These are phyloP conservation scores for Lycia hirtaria DNA, from an alignment of 2,888 invertebrate species.

Conservation along the genomic window DNA sequence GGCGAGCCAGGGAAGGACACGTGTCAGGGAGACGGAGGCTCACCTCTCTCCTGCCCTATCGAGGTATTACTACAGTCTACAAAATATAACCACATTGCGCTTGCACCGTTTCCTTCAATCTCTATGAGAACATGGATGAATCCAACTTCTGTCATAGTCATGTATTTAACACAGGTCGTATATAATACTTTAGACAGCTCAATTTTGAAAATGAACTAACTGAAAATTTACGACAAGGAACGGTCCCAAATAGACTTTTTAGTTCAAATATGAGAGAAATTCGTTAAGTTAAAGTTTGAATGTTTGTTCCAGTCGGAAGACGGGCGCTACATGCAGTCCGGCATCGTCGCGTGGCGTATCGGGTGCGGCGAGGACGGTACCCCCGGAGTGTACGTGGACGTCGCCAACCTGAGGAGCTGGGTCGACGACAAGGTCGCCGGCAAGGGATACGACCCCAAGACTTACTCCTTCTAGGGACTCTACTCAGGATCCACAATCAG, in stretches of 20 bases:
- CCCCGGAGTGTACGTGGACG: constrained; percentile 91
- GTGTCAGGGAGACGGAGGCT: constrained; percentile 92
- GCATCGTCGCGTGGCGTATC: constrained; percentile 94
- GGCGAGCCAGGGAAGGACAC: constrained; percentile 90
- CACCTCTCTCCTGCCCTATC: constrained; percentile 91
- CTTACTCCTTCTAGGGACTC: constrained; percentile 44
- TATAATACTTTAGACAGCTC: too few relatives aligned
- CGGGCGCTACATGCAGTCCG: constrained; percentile 71
- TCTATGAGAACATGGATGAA: too few relatives aligned
- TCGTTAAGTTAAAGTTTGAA: too few relatives aligned
- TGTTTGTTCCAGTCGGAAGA: constrained; percentile 65
- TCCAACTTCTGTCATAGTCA: too few relatives aligned
- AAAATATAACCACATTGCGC: too few relatives aligned
- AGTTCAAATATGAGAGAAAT: too few relatives aligned
- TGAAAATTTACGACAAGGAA: too few relatives aligned
- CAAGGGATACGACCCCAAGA: constrained; percentile 72
- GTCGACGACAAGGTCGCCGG: constrained; percentile 86
- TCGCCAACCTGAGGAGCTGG: constrained; percentile 88
- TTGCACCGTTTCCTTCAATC: too few relatives aligned
- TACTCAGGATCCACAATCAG: too few relatives aligned
- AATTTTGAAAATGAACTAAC: too few relatives aligned
- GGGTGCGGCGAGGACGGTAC: constrained; percentile 88
- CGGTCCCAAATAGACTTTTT: too few relatives aligned
- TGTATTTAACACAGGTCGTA: too few relatives aligned
- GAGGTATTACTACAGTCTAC: constrained; percentile 57